Evolutionary conservation across 2,113 vertebrate species (phyloP), one percentile per base, ranked within the genome.

Genomic region (Eclectus roratus): DNA sequence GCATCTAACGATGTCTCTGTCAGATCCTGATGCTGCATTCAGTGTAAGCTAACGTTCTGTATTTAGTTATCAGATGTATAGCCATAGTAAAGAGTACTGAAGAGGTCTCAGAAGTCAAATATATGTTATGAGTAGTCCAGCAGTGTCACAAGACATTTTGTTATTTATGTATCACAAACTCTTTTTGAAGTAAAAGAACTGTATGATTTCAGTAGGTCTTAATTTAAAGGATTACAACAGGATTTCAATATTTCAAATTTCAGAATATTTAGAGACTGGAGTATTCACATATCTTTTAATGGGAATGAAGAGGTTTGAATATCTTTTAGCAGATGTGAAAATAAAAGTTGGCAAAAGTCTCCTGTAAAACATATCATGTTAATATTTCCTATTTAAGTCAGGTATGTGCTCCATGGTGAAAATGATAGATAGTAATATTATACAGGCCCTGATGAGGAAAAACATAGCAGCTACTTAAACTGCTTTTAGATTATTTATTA

Each of bases 1-100:
- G 95, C 99, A 98, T 80, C 98, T 99, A 29, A 98, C 97, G 0
- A 28, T 85, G 2, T 98, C 98, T 39, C 98, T 99, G 60, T 97
- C 97, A 2, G 98, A 99, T 95, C 98, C 98, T 2, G 99, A 99
- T 93, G 97, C 98, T 19, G 96, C 97, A 19, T 98, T 99, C 84
- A 98, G 98, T 58, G 99, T 99, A 98, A 99, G 98, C 17, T 74
- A 13, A 41, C 61, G 41, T 46, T 80, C 68, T 72, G 3, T 66
- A 16, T 60, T 29, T 55, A 24, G 35, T 88, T 64, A 56, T 4
- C 52, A 68, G 25, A 78, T 76, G 9, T 33, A 10, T 84, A 79
- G 29, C 39, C 39, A 18, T 47, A 69, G 15, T 44, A 81, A 27
- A 66, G 46, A 49, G 33, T 78, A 15, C 21, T 37, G 47, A 47